These are phyloP conservation scores for Masticophis lateralis DNA, from an alignment of 2,797 vertebrate species.

Conservation along the genomic window DNA sequence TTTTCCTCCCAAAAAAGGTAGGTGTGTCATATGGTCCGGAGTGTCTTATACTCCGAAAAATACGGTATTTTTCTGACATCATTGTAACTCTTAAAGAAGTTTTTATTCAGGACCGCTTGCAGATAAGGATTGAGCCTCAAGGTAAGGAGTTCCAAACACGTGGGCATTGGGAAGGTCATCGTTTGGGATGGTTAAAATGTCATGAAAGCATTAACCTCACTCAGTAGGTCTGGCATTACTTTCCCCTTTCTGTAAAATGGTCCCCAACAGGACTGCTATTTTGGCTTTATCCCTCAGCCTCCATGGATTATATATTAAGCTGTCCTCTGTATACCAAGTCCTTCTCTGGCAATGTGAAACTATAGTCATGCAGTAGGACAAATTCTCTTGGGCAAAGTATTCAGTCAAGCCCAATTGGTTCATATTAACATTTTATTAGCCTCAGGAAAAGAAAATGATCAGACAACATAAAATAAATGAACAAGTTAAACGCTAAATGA, in stretches of 20 bases:
- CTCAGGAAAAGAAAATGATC: not conserved
- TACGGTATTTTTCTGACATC: not conserved
- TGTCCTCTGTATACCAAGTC: not conserved
- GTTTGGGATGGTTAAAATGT: not conserved
- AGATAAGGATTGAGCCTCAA: not conserved
- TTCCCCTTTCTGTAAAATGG: not conserved
- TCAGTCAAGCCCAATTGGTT: not conserved
- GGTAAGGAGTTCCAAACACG: not conserved
- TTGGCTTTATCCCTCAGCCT: not conserved
- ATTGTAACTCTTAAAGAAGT: not conserved
- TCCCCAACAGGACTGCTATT: not conserved
- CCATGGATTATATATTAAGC: not conserved
- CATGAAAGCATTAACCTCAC: not conserved
- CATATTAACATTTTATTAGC: not conserved
- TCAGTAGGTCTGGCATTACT: not conserved
- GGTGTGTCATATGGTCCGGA: no score
- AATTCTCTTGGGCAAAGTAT: not conserved
- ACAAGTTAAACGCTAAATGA: not conserved
- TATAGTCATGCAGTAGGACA: not conserved
- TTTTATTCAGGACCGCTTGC: not conserved
- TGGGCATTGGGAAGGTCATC: not conserved
- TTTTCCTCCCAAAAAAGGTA: no score
- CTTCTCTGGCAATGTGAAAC: not conserved
- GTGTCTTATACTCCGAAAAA: no score
- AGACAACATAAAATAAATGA: not conserved